A percentile compares a stretch with the other conserved stretches of the same genome.
phyloP scores from a whole-genome alignment of 2,113 vertebrate species.

The Pelmatolapia mariae region DNA sequence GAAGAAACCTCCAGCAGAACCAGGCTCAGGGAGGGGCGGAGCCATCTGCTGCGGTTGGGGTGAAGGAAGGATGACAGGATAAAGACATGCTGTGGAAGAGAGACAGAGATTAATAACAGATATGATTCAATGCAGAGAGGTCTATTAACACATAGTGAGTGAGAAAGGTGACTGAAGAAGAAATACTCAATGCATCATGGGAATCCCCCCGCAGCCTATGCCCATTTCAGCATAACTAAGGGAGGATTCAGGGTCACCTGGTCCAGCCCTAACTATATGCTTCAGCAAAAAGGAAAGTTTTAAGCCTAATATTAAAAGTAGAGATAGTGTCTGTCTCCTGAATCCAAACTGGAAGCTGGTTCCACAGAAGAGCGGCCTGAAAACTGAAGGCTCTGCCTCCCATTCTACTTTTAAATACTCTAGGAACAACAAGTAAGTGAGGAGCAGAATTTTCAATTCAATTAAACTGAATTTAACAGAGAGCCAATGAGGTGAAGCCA shows the following conservation, averaged over 20 bases:
- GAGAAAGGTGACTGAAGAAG: too few relatives aligned
- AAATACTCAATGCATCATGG: too few relatives aligned
- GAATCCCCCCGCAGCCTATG: too few relatives aligned
- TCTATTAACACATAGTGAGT: fast-evolving
- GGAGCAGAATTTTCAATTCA: background rate
- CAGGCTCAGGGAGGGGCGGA: background rate
- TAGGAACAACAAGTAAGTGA: background rate
- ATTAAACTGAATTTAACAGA: background rate
- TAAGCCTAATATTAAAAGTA: fast-evolving
- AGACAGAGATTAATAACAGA: fast-evolving
- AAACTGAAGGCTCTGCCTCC: background rate
- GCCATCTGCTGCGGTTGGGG: background rate
- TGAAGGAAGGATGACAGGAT: too few relatives aligned
- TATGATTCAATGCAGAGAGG: too few relatives aligned
- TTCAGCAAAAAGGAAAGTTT: too few relatives aligned
- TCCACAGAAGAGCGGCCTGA: background rate
- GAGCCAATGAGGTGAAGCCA: background rate
- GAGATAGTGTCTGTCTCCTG: background rate
- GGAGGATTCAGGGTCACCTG: too few relatives aligned
- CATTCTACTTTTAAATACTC: background rate
- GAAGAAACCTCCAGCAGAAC: too few relatives aligned
- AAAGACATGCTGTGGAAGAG: too few relatives aligned
- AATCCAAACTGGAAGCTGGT: background rate
- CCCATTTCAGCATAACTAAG: too few relatives aligned
- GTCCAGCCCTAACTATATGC: too few relatives aligned